Evolutionary conservation across 1,140 invertebrate species (phyloP), one percentile per base, ranked within the genome.

Genomic region (Diorhabda elongata): DNA sequence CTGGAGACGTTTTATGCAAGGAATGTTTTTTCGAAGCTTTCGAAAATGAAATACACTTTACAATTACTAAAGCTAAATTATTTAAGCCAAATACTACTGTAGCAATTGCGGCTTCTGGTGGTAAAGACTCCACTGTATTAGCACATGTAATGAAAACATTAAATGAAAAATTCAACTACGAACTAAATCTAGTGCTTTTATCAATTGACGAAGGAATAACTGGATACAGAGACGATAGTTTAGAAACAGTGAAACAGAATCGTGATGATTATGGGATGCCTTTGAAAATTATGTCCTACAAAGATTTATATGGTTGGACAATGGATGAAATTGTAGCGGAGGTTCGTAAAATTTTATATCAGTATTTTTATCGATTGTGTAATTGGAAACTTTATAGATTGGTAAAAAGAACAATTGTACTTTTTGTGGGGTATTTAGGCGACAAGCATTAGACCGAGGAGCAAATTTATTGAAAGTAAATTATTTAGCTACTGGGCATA

Each of bases 161-260:
- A 3, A 99, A 99, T 82, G 87, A 97, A 74, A 87, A 91, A 69
- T 91, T 98, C 78, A 84, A 95, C 71, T 99, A 99, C 85, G 93
- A 92, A 8, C 82, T 99, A 1, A 89, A 98, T 62, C 84, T 99
- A 43, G 87, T 96, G 69, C 84, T 99, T 42, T 84, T 99, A 52
- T 99, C 98, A 0, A 96, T 99, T 66, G 98, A 99, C 83, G 98
- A 99, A 88, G 98, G 98, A 73, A 99, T 99, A 69, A 96, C 94
- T 69, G 97, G 97, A 2, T 99, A 99, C 78, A 84, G 98, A 74
- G 98, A 99, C 85, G 97, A 99, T 81, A 99, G 97, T 82, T 85
- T 99, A 47, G 92, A 98, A 83, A 98, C 96, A 42, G 97, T 99
- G 0, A 96, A 97, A 82, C 87, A 93, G 80, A 99, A 99, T 79